Base-by-base conservation (phyloP, 1,140 invertebrate species). In the Drosophila burlai region DNA sequence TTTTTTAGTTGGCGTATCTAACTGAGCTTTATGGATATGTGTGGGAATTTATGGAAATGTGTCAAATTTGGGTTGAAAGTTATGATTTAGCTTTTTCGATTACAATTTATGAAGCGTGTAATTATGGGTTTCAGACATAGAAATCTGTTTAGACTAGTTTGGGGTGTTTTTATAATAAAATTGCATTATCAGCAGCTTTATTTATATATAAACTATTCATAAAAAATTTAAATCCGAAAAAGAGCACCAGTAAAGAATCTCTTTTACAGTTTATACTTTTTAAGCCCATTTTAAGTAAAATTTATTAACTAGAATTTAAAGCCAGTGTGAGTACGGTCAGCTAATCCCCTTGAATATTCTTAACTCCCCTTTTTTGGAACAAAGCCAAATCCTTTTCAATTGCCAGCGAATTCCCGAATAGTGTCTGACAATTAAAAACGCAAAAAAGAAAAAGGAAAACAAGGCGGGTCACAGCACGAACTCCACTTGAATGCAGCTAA, bases 351-450 rank as follows among this genome's bases (percentile, higher is more conserved):
- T 57, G 40, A 45, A 74, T 68, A 68, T 69, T 65, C 78, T 60
- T 65, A 68, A 82, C 65, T 75, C 63, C 61, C 42, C 43, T 80
- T 65, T 57, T 50, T 47, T 31, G 73, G 55, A 21, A 60, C 64
- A 45, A 61, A 61, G 38, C 52, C 65, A 83, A 86, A 83, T 75
- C 61, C 50, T 26, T 77, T 80, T 83, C 84, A 86, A 86, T 86
- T 80, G 80, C 55, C 57, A 47, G n/a, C 50, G 15, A 61, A 68
- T 60, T 54, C 47, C 64, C 42, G 31, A 26, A 26, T 31, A 24
- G 59, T 54, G 68, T 47, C 75, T 79, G 72, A 87, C 83, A 86
- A 86, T 87, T 86, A 83, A 89, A 74, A 67, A 66, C 54, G 15
- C 43, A 47, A 52, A 52, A 62, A 26, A 13, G 67, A 69, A 57